These are phyloP conservation scores for Neoitamus cyanurus DNA, from an alignment of 2,888 invertebrate species.

Conservation along the genomic window DNA sequence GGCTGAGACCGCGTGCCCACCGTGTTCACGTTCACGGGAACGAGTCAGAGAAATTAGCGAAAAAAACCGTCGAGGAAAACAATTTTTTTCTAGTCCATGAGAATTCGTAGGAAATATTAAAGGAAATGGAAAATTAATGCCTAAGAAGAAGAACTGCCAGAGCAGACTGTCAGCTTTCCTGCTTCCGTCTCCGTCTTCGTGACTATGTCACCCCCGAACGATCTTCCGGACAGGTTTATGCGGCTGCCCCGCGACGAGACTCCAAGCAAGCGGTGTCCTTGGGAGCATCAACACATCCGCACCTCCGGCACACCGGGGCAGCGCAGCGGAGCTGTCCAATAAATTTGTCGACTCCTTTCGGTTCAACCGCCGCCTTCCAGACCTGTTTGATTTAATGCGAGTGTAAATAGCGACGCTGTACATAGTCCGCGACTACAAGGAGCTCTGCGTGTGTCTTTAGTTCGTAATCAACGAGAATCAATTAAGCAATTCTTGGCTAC, in stretches of 20 bases:
- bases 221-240: constrained; percentile 13
- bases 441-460: constrained; percentile 42
- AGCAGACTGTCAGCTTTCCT: background rate
- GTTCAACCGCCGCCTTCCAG: background rate
- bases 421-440: background rate
- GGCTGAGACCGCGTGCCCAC: background rate
- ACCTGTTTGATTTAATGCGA: constrained; percentile 11
- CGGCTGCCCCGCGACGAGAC: background rate
- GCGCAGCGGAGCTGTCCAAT: background rate
- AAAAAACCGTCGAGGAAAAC: background rate
- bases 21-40: background rate
- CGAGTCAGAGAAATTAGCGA: constrained; percentile 10
- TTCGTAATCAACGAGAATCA: constrained; percentile 12
- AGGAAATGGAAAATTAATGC: constrained; percentile 27
- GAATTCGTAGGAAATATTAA: constrained; percentile 12
- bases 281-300: background rate
- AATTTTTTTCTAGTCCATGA: constrained; percentile 42
- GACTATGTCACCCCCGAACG: background rate
- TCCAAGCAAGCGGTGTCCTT: background rate
- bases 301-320: background rate
- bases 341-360: constrained; percentile 21
- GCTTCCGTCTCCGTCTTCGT: constrained; percentile 9
- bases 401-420: constrained; percentile 30
- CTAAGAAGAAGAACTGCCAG: constrained; percentile 6
- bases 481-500: constrained; percentile 6